A percentile compares a stretch with the other conserved stretches of the same genome.
Conservation (phyloP, 2,113 vertebrate genomes). For the Hemicordylus capensis region DNA sequence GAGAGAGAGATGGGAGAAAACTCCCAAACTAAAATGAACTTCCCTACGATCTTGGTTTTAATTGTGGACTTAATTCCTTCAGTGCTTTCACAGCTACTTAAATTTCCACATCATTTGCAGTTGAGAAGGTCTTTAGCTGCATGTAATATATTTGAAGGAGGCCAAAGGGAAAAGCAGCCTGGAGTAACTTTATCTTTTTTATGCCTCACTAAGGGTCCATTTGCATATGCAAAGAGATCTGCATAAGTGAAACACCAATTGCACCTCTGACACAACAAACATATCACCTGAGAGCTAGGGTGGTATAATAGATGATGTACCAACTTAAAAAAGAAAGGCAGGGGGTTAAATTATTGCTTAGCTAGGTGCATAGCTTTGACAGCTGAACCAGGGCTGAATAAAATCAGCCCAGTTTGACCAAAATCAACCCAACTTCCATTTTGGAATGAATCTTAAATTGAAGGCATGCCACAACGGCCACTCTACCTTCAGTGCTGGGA, state of each 20-base stretch:
- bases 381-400: too few species aligned
- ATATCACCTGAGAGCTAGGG: neutral
- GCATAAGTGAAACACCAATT: neutral
- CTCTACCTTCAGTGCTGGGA: too few species aligned
- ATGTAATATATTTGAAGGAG: neutral
- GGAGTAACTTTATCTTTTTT: neutral
- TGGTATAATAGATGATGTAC: too few species aligned
- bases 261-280: neutral
- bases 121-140: neutral
- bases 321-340: too few species aligned
- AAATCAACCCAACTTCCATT: too few species aligned
- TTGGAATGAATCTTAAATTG: too few species aligned
- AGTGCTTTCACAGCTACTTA: neutral
- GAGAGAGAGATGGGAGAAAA: neutral
- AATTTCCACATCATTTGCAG: conserved; percentile 2
- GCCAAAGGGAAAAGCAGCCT: neutral
- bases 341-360: too few species aligned
- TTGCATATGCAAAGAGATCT: neutral
- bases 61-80: accelerated
- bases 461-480: too few species aligned
- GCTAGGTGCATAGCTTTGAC: too few species aligned
- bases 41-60: neutral
- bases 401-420: too few species aligned
- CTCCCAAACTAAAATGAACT: neutral
- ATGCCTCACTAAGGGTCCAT: neutral